Evolutionary conservation across 2,113 vertebrate species (phyloP).

Genomic region (Procavia capensis): DNA sequence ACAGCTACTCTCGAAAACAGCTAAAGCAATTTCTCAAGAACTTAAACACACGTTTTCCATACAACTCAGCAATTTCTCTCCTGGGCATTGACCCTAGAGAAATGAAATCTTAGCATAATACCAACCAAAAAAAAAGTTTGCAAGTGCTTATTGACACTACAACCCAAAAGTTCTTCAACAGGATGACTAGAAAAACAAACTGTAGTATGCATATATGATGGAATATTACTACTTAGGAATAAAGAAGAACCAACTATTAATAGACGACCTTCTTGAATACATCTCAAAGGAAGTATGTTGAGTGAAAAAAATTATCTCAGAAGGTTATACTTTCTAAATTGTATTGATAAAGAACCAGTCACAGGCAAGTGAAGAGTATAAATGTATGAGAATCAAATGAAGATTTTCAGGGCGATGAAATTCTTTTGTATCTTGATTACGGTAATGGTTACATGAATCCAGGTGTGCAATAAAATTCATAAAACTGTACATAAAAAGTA

Average conservation of each 20-base stretch:
- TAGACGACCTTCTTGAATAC: neutral
- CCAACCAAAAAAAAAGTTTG: neutral
- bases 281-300: neutral
- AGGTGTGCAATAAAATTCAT: neutral
- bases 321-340: neutral
- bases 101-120: neutral
- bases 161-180: neutral
- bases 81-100: neutral
- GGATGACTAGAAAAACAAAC: neutral
- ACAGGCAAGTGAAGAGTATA: accelerated
- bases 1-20: neutral
- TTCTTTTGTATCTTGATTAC: neutral
- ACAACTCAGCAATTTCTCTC: neutral
- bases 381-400: accelerated
- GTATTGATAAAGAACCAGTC: neutral
- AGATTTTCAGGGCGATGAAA: neutral
- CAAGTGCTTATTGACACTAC: neutral
- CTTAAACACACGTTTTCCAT: neutral
- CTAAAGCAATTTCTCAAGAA: neutral
- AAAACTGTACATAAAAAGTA: neutral
- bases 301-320: neutral
- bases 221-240: neutral
- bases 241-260: neutral
- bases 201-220: neutral
- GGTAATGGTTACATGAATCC: neutral